Percentiles rank a stretch among this genome's conserved stretches.
Evolutionary conservation across 2,888 invertebrate genomes (phyloP).

Genomic region (Psylliodes chrysocephalus): DNA sequence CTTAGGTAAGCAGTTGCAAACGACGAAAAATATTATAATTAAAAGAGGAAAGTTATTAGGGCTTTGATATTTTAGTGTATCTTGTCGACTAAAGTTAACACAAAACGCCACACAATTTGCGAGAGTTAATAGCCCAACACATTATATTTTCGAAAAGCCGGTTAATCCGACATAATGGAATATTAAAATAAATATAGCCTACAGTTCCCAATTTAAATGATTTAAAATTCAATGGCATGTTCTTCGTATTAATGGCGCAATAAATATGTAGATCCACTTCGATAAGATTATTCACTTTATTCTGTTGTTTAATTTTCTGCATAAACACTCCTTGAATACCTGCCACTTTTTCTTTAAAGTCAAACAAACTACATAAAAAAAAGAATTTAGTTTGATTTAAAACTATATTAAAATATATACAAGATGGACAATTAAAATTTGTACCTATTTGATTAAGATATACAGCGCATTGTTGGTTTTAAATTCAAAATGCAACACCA

Average conservation of each 20-base stretch:
- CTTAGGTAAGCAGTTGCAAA: no score
- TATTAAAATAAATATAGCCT: slow-evolving; percentile 41
- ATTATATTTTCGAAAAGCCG: slow-evolving; percentile 44
- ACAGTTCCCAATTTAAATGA: slow-evolving; percentile 58
- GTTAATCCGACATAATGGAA: slow-evolving; percentile 43
- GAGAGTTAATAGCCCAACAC: slow-evolving; percentile 30
- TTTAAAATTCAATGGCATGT: slow-evolving; percentile 63
- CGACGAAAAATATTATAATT: no score
- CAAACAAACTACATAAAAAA: no score
- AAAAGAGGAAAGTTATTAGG: no score
- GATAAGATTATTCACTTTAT: slow-evolving; percentile 52
- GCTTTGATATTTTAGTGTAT: no score
- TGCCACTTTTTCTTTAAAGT: no score
- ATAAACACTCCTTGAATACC: background rate
- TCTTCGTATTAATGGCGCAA: slow-evolving; percentile 61
- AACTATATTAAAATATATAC: no score
- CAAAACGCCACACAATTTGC: slow-evolving; percentile 23
- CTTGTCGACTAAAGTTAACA: slow-evolving; percentile 3
- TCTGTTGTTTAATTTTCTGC: slow-evolving; percentile 11
- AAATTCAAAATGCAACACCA: no score
- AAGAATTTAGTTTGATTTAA: no score
- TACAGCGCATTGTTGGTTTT: no score
- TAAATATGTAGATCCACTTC: slow-evolving; percentile 61
- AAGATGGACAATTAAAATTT: no score
- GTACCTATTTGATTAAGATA: no score